A percentile compares a stretch with the other conserved stretches of the same genome.
Evolutionary conservation across 2,888 invertebrate genomes (phyloP).

Genomic region (Pseudeuparius sepicola): DNA sequence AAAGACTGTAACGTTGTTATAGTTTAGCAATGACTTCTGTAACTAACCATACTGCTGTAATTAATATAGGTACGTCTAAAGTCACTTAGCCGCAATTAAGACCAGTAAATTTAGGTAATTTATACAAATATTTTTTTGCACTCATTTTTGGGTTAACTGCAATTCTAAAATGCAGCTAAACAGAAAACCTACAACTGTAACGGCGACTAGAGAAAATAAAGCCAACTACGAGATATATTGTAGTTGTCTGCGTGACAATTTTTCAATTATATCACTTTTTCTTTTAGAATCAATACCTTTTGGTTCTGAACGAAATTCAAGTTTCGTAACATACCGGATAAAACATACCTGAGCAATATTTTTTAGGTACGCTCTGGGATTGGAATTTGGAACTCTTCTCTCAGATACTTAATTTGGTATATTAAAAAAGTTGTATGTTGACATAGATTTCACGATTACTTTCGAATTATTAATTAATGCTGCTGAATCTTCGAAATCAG

Average conservation of each 20-base stretch:
- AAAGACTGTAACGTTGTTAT: conserved; percentile 5
- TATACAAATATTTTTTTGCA: conserved; percentile 5
- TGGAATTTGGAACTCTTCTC: conserved; percentile 8
- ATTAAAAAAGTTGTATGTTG: conserved; percentile 5
- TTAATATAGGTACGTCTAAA: conserved; percentile 4
- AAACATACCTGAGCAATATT: conserved; percentile 8
- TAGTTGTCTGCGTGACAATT: conserved; percentile 4
- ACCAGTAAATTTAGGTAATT: conserved; percentile 2
- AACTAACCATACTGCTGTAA: background rate
- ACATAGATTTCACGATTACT: conserved; percentile 10
- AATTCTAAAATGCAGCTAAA: conserved; percentile 6
- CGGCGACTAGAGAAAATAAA: background rate
- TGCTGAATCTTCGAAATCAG: conserved; percentile 7
- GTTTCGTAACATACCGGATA: conserved; percentile 6
- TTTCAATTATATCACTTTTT: conserved; percentile 7
- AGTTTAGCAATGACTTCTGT: conserved; percentile 6
- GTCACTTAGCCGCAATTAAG: conserved; percentile 5
- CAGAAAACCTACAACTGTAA: background rate
- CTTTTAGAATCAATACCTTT: conserved; percentile 8
- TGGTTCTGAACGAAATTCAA: conserved; percentile 8
- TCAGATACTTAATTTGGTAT: conserved; percentile 6
- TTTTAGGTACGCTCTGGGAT: conserved; percentile 8
- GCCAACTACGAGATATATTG: conserved; percentile 2
- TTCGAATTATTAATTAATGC: conserved; percentile 8
- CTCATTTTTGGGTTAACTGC: background rate